Conservation (phyloP, 2,113 vertebrate species). For the Lipophrys pholis region DNA sequence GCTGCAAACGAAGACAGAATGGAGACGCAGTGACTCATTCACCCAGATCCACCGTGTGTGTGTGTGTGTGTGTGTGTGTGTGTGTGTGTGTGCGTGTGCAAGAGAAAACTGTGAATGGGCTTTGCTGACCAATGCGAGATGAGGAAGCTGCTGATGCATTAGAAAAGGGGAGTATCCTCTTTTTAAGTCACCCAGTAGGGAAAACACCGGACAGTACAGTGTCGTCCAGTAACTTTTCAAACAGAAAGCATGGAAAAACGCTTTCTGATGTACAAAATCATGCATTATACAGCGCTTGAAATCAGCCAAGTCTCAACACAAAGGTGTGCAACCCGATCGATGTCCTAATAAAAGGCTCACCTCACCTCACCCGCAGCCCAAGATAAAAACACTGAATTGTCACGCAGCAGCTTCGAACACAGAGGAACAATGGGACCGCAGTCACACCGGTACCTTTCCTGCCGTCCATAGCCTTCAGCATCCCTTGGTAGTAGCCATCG, state of each 20-base stretch:
- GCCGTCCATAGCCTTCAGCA: constrained; percentile 83
- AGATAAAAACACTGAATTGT: constrained; percentile 12
- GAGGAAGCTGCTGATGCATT: constrained; percentile 57
- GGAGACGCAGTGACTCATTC: constrained; percentile 28
- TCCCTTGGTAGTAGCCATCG: constrained; percentile 81
- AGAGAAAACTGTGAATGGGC: constrained; percentile 44
- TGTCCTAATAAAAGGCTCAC: not conserved
- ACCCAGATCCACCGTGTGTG: not conserved
- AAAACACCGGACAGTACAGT: constrained; percentile 15
- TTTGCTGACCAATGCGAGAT: constrained; percentile 47
- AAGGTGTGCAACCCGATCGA: not conserved
- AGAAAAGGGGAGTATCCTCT: constrained; percentile 32
- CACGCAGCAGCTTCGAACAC: constrained; percentile 8
- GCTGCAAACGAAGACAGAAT: not conserved
- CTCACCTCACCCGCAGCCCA: not conserved
- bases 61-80: too few relatives aligned
- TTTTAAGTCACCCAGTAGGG: not conserved
- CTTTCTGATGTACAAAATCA: too few relatives aligned
- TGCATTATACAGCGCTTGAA: too few relatives aligned
- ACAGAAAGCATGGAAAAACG: too few relatives aligned
- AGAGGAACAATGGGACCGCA: constrained; percentile 6
- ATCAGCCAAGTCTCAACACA: constrained; percentile 6
- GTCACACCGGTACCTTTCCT: constrained; percentile 82
- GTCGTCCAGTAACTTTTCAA: not conserved
- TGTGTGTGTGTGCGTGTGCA: too few relatives aligned